Conservation (phyloP, 2,888 invertebrate genomes). For the Spodoptera littoralis region DNA sequence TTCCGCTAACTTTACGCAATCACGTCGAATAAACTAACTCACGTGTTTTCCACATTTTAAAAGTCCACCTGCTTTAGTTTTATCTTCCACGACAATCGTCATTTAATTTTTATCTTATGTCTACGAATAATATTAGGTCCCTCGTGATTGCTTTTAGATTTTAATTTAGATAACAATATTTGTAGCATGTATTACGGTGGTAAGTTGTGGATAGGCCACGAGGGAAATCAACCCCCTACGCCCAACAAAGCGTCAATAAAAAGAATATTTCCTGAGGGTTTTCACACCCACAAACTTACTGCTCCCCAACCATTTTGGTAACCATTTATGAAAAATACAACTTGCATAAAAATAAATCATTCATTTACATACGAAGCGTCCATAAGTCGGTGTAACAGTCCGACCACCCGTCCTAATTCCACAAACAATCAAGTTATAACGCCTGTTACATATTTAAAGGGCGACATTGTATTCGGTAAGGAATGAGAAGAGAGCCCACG, state of each 20-base stretch:
- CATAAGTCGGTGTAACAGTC: constrained; percentile 12
- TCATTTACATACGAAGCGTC: constrained; percentile 5
- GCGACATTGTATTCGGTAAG: constrained; percentile 73
- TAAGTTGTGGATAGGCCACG: constrained; percentile 69
- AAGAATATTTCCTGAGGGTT: constrained; percentile 24
- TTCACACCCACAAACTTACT: constrained; percentile 30
- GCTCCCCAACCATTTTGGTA: not conserved
- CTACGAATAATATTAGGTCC: constrained; percentile 51
- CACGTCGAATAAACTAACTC: not conserved
- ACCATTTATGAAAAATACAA: no score
- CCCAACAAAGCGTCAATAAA: constrained; percentile 23
- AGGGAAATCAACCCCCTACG: constrained; percentile 72
- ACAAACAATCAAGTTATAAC: constrained; percentile 44
- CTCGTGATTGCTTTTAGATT: constrained; percentile 73
- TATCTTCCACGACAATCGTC: constrained; percentile 17
- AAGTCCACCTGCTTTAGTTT: constrained; percentile 19
- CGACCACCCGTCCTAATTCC: constrained; percentile 37
- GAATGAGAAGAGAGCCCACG: constrained; percentile 69
- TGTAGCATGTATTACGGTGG: constrained; percentile 60
- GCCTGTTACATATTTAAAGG: constrained; percentile 71
- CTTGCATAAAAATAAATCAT: constrained; percentile 9
- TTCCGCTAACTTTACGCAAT: no score
- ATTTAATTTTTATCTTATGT: constrained; percentile 38
- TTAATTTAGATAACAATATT: constrained; percentile 74
- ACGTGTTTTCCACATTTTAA: not conserved